Percentiles rank a stretch among this genome's conserved stretches.
These are phyloP conservation scores for Holothuria glaberrima DNA, from an alignment of 35 echinoderm and acorn worm genomes.

Conservation along the genomic window DNA sequence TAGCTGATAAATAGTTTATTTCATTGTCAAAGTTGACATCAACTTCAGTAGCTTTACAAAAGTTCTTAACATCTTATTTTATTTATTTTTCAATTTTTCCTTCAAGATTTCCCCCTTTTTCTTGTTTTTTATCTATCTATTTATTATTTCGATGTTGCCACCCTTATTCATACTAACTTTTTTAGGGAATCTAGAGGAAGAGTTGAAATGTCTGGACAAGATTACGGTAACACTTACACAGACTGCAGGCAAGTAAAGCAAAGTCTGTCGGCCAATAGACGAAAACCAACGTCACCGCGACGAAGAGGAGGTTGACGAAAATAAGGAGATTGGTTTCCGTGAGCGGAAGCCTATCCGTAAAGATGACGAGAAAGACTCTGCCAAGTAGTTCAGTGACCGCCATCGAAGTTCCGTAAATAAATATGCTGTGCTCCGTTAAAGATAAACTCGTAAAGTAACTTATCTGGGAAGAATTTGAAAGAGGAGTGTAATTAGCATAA, in stretches of 20 bases:
- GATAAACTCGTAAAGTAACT: background rate
- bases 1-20: too few species aligned
- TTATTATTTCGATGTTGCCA: too few species aligned
- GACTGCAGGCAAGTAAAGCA: background rate
- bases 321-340: background rate
- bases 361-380: background rate
- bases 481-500: too few species aligned
- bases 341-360: background rate
- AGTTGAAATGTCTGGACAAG: too few species aligned
- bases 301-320: background rate
- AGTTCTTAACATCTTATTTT: too few species aligned
- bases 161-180: too few species aligned
- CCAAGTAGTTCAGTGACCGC: background rate
- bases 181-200: too few species aligned
- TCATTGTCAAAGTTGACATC: too few species aligned
- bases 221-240: background rate
- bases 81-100: too few species aligned
- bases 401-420: background rate
- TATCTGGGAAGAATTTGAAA: background rate
- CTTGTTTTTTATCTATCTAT: too few species aligned
- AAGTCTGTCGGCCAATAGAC: background rate
- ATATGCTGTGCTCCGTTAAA: background rate
- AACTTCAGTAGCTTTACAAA: too few species aligned
- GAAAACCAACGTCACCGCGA: background rate
- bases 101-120: too few species aligned